Evolutionary conservation across 1,140 invertebrate genomes (phyloP), one percentile per base, ranked within the genome.

Genomic region (Leptinotarsa texana): DNA sequence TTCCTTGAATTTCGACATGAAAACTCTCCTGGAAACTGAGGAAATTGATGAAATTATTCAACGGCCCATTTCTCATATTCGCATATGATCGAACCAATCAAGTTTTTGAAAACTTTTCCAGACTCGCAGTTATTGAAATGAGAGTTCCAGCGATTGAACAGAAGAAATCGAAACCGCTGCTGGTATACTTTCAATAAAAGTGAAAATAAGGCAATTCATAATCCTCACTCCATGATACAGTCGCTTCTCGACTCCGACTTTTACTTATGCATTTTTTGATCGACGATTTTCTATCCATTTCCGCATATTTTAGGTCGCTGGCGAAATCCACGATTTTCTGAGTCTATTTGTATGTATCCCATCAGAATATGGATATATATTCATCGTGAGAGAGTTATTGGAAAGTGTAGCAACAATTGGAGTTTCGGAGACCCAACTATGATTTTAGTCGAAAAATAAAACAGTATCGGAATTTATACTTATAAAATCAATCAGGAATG

Each of bases 201-300:
- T 51, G 75, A 74, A 80, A 80, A 80, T 80, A 69, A 80, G 79
- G 77, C 79, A 80, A 79, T 80, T 80, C 75, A 63, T 75, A 80
- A 68, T 80, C 79, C 79, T 79, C 79, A 80, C 79, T 51, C 79
- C 79, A 74, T 18, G 69, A 69, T 73, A 74, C 73, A 76, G 72
- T 78, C 74, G 67, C 73, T 72, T 63, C 63, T 33, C 33, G 63
- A 62, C 63, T 24, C 21, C 66, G 51, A 74, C 65, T 77, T 63
- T 68, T 67, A 66, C 69, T 76, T 78, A 78, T 78, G 73, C 75
- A 77, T 71, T 73, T 74, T 75, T 75, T 76, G 62, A 70, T 73
- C 67, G 74, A 75, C 75, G 72, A 73, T 73, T 73, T 66, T 72
- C 48, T 65, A 73, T 73, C 71, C 27, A 65, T 73, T 73, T 65